Base-by-base conservation (phyloP, 2,888 invertebrate genomes). In the Lepas anatifera region DNA sequence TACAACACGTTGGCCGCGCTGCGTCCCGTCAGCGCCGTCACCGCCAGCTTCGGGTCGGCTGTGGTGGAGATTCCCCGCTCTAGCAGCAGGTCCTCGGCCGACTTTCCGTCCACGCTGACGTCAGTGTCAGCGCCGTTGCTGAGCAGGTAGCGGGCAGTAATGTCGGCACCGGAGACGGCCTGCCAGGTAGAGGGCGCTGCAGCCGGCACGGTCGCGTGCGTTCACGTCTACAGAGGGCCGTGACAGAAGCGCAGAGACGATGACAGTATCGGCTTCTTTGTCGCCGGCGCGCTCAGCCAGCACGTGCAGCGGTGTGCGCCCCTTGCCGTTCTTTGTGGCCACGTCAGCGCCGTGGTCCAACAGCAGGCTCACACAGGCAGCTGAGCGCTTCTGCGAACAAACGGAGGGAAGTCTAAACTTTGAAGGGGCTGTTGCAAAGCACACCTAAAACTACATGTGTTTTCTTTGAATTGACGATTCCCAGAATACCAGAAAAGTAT, bases 161-260 rank as follows among this genome's bases (percentile, higher is more conserved):
- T 68, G 67, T 73, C 70, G 70, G 71, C 70, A 46, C 70, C 68
- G 37, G 70, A 70, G 18, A 64, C 67, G 39, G 74, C 73, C n/a
- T n/a, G 74, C 74, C 68, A 74, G 52, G 67, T 70, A 72, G 16
- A 74, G 67, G 18, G 73, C 72, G 16, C 72, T 71, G 35, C 68
- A 35, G 18, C 58, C 63, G 41, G 43, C 72, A n/a, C 67, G 69
- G 67, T 73, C 73, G 16, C 41, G 37, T 32, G 46, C 63, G 50
- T 73, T 72, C 22, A 73, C 67, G 32, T 69, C 69, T n/a, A 72
- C 69, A n/a, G 69, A 69, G 32, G 70, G 70, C 35, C 67, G 48
- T 2, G 64, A n/a, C 43, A 73, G 48, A 22, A 73, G 70, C 35
- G 50, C 66, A 3, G 4, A 13, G 58, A 68, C 71, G 10, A 73